These are phyloP conservation scores for Scylla paramamosain DNA, from an alignment of 1,140 invertebrate species.

Conservation along the genomic window DNA sequence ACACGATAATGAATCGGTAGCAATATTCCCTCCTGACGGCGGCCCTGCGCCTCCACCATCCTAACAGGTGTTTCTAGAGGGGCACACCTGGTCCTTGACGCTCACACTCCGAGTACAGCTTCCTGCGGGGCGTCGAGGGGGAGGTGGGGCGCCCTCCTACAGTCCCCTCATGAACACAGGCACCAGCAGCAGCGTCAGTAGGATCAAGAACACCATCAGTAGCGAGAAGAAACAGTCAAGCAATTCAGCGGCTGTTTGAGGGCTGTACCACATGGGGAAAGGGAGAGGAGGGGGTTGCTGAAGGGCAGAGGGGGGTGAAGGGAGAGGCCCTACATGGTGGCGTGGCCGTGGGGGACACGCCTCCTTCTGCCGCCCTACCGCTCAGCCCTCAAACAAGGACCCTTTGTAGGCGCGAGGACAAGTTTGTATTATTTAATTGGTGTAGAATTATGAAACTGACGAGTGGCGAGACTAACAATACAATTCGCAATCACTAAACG, in stretches of 20 bases:
- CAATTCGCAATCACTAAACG: neutral
- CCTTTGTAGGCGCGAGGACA: constrained; percentile 15
- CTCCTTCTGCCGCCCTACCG: neutral
- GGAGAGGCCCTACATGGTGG: constrained; percentile 17
- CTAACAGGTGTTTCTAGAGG: neutral
- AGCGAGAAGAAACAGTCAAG: constrained; percentile 63
- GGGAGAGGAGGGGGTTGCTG: neutral
- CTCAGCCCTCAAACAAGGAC: neutral
- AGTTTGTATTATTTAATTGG: neutral
- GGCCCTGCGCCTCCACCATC: neutral
- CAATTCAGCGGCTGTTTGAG: constrained; percentile 46
- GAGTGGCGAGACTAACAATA: neutral
- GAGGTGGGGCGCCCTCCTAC: neutral
- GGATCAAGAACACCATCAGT: constrained; percentile 60
- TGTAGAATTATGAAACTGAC: neutral
- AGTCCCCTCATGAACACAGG: constrained; percentile 59
- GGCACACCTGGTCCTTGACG: neutral
- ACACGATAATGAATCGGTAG: neutral
- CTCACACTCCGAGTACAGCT: neutral
- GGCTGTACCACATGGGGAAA: constrained; percentile 24
- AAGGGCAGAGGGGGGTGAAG: neutral
- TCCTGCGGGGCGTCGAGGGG: neutral
- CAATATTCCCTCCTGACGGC: neutral
- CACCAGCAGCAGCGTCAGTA: constrained; percentile 53
- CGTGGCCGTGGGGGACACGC: neutral